Base-by-base conservation (phyloP, 2,113 vertebrate species). In the Nannospalax galili region DNA sequence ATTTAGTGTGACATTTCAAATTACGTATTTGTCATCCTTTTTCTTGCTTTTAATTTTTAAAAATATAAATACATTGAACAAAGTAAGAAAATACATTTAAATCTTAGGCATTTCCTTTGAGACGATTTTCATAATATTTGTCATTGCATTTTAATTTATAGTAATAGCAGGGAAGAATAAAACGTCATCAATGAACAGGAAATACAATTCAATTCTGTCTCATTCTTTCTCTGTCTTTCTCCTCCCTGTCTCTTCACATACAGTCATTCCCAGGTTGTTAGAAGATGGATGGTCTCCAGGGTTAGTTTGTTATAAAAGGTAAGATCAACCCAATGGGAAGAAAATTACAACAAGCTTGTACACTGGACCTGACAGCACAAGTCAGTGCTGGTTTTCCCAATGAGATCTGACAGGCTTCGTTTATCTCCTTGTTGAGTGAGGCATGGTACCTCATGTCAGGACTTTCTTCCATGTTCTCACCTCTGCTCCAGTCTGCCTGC, bases 231-330 rank as follows among this genome's bases (percentile, higher is more conserved):
- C 40, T 62, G 22, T 87, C 20, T 56, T 74, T 30, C 8, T 85
- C 8, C 20, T 19, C 2, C 32, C 22, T 35, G 14, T 14, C 8
- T 67, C 28, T 78, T 90, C 24, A 40, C 40, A 86, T 37, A 42
- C 22, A 94, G 91, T 82, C 84, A 92, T 96, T 97, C 91, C 92
- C 81, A 98, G 82, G 84, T 84, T 97, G 96, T 94, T 91, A 97
- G 94, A 97, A 86, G 62, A 97, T 80, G 74, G 92, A 97, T 97
- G 97, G 92, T 98, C 98, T 98, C 98, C 64, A 95, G 95, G 97
- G 98, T 95, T 97, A 96, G 95, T 98, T 98, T 98, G 98, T 98
- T 98, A 98, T 98, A 91, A 96, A 98, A 98, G 96, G 98, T 98
- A 98, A 98, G 97, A 98, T 98, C 97, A 98, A 98, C 98, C 95